Percentiles rank a stretch among this genome's conserved stretches.
Conservation (phyloP, 1,140 invertebrate genomes). For the Cotesia glomerata region DNA sequence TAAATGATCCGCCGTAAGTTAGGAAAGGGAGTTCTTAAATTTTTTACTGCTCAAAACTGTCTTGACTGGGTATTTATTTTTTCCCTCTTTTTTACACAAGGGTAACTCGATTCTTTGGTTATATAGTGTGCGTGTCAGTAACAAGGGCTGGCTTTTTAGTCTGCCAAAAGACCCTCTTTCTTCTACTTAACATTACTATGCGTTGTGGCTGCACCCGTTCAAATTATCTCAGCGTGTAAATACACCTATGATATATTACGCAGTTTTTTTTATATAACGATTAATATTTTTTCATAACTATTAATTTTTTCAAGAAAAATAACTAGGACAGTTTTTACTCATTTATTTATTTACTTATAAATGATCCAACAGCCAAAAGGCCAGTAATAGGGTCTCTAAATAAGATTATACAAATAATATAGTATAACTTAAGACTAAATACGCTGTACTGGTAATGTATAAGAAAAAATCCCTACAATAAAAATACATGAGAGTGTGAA, state of each 20-base stretch:
- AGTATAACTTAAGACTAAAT: too few species aligned
- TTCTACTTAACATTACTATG: not conserved
- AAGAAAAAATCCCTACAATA: too few species aligned
- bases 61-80: not conserved
- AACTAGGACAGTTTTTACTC: too few species aligned
- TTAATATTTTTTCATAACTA: too few species aligned
- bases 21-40: not conserved
- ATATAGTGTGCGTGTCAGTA: not conserved
- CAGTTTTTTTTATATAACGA: too few species aligned
- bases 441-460: too few species aligned
- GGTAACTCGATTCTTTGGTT: conserved; percentile 19
- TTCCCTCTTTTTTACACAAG: not conserved
- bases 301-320: too few species aligned
- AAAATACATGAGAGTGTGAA: too few species aligned
- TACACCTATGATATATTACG: not conserved
- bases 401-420: too few species aligned
- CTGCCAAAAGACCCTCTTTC: not conserved
- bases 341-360: too few species aligned
- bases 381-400: too few species aligned
- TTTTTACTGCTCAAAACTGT: not conserved
- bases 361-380: too few species aligned
- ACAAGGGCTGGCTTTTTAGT: not conserved
- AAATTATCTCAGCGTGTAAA: not conserved
- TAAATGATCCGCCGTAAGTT: not conserved
- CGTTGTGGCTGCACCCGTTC: not conserved